Base-by-base conservation (phyloP, 2,888 invertebrate genomes). In the Pocota personata region DNA sequence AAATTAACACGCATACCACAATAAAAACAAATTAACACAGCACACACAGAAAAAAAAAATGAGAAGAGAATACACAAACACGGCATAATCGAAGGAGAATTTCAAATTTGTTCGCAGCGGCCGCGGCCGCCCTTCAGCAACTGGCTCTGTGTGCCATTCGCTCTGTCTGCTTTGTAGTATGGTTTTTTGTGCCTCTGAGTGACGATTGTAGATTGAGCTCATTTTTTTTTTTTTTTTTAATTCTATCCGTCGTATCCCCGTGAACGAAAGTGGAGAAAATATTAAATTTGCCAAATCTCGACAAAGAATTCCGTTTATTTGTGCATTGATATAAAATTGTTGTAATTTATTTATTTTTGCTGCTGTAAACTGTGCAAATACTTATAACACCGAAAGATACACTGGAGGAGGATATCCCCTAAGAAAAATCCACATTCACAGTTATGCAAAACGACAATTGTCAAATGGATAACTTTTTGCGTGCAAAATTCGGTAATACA, bases 401-500 rank as follows among this genome's bases (percentile, higher is more conserved):
- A 69, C 48, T 40, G 67, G 64, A 69, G 78, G 48, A 60, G 21
- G 37, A 66, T 46, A 57, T 71, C 48, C 64, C 58, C 58, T 21
- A 21, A 57, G 30, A 69, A 57, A 66, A 58, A 60, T 43, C 60
- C 60, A 55, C 58, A 83, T 83, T 83, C 83, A 86, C 86, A 86
- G 82, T 87, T 82, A 87, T 87, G 86, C 87, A 88, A 86, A 88
- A 77, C 79, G 87, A 88, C 66, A 76, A 79, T 86, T 79, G 73
- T 82, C 87, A 88, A 77, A 88, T 82, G 82, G 84, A 88, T 84
- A 82, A 82, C 69, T 67, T 76, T 72, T 79, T 82, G 84, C 87
- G 66, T 71, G 37, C 82, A 32, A 87, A 84, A 76, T 72, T 86
- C 50, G 84, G 84, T 86, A 87, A 87, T 60, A 48, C 58, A 30